These are phyloP conservation scores for Pipistrellus pygmaeus DNA, from an alignment of 2,797 vertebrate species.

Conservation along the genomic window DNA sequence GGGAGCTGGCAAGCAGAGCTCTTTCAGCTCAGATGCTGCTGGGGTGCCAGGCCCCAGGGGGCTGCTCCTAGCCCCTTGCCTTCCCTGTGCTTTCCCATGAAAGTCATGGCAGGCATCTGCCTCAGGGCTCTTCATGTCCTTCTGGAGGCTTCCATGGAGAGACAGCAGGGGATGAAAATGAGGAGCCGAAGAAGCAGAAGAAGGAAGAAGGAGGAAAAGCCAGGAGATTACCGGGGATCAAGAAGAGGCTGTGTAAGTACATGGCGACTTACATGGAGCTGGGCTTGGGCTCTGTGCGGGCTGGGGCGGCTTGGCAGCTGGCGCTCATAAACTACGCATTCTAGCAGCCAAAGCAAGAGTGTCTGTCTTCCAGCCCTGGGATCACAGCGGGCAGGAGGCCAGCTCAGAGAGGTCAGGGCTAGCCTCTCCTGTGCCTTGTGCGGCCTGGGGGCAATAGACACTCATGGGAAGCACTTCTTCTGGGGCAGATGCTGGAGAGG, in stretches of 20 bases:
- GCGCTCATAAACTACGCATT: neutral
- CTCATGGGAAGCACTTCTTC: neutral
- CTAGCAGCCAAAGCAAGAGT: neutral
- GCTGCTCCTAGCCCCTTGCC: neutral
- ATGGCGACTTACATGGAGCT: neutral
- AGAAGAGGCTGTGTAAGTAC: constrained; percentile 60
- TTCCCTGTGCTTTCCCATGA: neutral
- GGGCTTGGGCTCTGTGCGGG: neutral
- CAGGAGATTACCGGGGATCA: constrained; percentile 68
- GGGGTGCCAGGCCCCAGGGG: neutral
- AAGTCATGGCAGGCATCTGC: neutral
- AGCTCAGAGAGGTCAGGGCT: neutral
- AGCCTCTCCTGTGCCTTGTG: neutral
- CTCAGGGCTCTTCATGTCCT: fast-evolving
- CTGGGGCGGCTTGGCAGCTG: neutral
- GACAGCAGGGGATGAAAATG: constrained; percentile 12
- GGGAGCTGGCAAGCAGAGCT: neutral
- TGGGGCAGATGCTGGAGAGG: neutral
- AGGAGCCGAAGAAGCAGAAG: neutral
- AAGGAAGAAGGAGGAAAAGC: constrained; percentile 57
- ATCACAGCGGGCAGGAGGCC: neutral
- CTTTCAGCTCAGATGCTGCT: neutral
- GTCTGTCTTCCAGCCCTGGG: neutral
- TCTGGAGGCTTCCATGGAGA: neutral
- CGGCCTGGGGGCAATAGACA: neutral